phyloP scores from a whole-genome alignment of 1,140 invertebrate species.

The Bicyclus anynana region DNA sequence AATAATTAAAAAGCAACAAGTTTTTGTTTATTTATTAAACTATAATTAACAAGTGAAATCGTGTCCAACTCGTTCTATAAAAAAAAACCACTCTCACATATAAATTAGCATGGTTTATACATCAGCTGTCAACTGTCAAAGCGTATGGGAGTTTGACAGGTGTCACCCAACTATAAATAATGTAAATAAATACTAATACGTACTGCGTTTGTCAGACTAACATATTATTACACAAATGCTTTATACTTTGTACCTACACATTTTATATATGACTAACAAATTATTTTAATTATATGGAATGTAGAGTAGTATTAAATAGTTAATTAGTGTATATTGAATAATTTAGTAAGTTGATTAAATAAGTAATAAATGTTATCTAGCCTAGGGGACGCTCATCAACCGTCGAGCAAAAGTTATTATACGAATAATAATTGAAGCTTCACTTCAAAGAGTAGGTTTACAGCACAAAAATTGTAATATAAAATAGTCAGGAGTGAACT shows the following conservation, averaged over 20 bases:
- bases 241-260: conserved; percentile 42
- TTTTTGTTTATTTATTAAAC: too few relatives aligned
- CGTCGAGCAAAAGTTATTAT: too few relatives aligned
- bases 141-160: conserved; percentile 21
- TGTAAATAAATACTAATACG: conserved; percentile 35
- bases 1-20: conserved; percentile 6
- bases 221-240: conserved; percentile 38
- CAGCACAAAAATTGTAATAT: too few relatives aligned
- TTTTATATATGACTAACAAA: conserved; percentile 3
- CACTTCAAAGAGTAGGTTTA: too few relatives aligned
- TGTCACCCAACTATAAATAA: conserved; percentile 16
- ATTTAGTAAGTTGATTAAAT: background rate
- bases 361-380: background rate
- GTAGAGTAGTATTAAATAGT: background rate
- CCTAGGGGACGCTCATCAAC: too few relatives aligned
- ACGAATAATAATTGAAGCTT: too few relatives aligned
- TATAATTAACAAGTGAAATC: conserved; percentile 30
- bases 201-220: conserved; percentile 47
- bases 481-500: too few relatives aligned
- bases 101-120: conserved; percentile 4
- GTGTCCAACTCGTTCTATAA: conserved; percentile 14
- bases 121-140: conserved; percentile 18
- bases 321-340: too few relatives aligned
- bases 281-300: background rate
- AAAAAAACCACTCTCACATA: conserved; percentile 17